These are phyloP conservation scores for Orius laevigatus DNA, from an alignment of 1,140 invertebrate genomes.

Conservation along the genomic window DNA sequence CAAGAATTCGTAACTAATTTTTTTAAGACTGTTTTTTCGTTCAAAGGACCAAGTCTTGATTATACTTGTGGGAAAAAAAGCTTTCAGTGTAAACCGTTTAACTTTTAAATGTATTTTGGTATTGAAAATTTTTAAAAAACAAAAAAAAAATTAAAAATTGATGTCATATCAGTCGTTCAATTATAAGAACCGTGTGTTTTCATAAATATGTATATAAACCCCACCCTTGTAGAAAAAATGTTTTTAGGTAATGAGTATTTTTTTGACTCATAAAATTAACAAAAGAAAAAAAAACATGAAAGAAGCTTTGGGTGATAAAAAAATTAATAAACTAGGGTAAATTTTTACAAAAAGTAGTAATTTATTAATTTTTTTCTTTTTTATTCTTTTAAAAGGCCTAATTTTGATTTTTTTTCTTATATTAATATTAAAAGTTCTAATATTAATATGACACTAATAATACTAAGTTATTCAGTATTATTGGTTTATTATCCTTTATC, in stretches of 20 bases:
- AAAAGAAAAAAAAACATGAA: not conserved
- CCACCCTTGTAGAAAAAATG: constrained; percentile 2
- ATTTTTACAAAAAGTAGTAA: not conserved
- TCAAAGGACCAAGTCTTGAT: constrained; percentile 8
- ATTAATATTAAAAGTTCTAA: not conserved
- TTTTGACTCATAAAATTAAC: too few species aligned
- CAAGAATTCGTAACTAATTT: constrained; percentile 6
- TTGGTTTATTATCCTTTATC: not conserved
- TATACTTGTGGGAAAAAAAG: constrained; percentile 1
- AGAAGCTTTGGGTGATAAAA: constrained; percentile 11
- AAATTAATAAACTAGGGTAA: constrained; percentile 3
- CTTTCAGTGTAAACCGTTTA: constrained; percentile 5
- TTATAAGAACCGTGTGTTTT: not conserved
- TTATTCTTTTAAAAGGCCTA: not conserved
- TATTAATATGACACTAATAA: not conserved
- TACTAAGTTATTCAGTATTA: not conserved
- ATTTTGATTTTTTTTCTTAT: not conserved
- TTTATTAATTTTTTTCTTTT: not conserved
- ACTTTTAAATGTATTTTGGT: constrained; percentile 9
- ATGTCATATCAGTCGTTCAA: constrained; percentile 2
- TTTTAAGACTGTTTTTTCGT: constrained; percentile 12
- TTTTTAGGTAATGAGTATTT: not conserved
- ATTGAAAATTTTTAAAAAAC: constrained; percentile 1
- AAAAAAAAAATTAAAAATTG: not conserved
- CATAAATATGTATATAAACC: not conserved